Evolutionary conservation across 2,113 vertebrate species (phyloP).

Genomic region (Periophthalmus modestus): DNA sequence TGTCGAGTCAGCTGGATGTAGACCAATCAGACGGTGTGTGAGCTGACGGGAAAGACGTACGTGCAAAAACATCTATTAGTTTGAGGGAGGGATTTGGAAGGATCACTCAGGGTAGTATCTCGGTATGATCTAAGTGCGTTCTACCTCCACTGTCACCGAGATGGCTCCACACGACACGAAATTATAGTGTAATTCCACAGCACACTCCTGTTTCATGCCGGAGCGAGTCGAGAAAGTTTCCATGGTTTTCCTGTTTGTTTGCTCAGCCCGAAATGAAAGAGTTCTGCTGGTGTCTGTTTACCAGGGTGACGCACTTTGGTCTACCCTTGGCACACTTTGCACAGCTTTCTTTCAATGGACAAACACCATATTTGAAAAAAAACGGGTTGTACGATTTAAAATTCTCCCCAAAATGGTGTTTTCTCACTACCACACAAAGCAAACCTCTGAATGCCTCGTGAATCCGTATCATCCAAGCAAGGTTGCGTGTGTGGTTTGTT

Average conservation of each 20-base stretch:
- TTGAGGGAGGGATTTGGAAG: neutral
- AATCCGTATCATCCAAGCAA: neutral
- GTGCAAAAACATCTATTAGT: constrained; percentile 7
- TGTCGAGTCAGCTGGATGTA: constrained; percentile 65
- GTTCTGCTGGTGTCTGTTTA: constrained; percentile 4
- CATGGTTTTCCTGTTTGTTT: constrained; percentile 47
- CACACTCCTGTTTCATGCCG: neutral
- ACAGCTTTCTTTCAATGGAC: neutral
- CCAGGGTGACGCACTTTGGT: constrained; percentile 7
- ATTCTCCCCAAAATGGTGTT: neutral
- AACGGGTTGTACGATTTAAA: neutral
- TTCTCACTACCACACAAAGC: neutral
- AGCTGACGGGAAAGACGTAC: constrained; percentile 17
- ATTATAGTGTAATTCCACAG: constrained; percentile 8
- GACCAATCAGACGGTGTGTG: constrained; percentile 4
- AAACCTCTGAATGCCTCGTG: neutral
- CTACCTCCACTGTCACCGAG: constrained; percentile 6
- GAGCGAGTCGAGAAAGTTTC: constrained; percentile 22
- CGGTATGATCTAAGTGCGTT: constrained; percentile 13
- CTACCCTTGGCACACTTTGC: neutral
- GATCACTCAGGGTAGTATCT: neutral
- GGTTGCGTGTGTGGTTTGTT: neutral
- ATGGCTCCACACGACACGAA: constrained; percentile 12
- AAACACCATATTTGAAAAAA: neutral
- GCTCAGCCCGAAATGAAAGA: neutral